Base-by-base conservation (phyloP, 2,113 vertebrate genomes). In the Elephantulus edwardii region DNA sequence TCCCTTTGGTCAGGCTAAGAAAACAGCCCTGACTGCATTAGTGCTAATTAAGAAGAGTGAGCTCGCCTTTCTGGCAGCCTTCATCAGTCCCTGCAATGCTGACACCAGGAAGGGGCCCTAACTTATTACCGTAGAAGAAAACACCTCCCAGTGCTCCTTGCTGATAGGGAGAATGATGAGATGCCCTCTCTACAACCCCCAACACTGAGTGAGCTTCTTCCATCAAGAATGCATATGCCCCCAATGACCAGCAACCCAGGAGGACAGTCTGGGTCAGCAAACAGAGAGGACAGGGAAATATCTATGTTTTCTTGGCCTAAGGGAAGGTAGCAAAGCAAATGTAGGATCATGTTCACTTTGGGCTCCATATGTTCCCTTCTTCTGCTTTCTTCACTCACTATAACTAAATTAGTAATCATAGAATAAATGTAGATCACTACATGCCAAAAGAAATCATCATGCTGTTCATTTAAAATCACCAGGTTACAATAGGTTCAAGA, bases 31-130 rank as follows among this genome's bases (percentile, higher is more conserved):
- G 60, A 86, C 95, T 97, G 96, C 97, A 97, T 98, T 97, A 98
- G 96, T 54, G 95, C 97, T 97, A 97, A 97, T 98, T 97, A 97
- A 97, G 97, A 97, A 97, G 96, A 97, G 97, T 94, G 95, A 97
- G 94, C 56, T 91, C 54, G 91, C 95, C 84, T 86, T 95, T 79
- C 96, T 89, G 93, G 96, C 92, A 95, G 95, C 91, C 91, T 93
- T 93, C 89, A 89, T 90, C 40, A 48, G 92, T 52, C 81, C 87
- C 83, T 83, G 46, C 60, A 10, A 90, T 35, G 46, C 72, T 80
- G 91, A 70, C 93, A 91, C 88, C 89, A 93, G 95, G 95, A 92
- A 94, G 92, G 86, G 93, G 87, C 52, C 89, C 96, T 94, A 91
- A 95, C 96, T 96, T 93, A 94, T 94, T 97, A 95, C 90, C 33